Conservation (phyloP, 2,888 invertebrate species). For the Chromoteleia sp. region DNA sequence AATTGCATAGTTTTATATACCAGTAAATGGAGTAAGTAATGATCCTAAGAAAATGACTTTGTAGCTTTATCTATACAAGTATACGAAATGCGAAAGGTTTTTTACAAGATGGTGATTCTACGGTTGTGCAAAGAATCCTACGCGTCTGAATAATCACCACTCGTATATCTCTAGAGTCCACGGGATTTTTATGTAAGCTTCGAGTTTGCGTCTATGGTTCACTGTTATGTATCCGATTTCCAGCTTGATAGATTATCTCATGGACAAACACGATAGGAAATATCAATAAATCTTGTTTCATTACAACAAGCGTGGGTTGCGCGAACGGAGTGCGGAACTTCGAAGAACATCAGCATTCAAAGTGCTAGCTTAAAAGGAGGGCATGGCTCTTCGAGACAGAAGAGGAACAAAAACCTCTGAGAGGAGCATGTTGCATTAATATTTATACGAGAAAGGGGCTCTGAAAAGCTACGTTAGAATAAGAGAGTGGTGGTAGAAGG, state of each 20-base stretch:
- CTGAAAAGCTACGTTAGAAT: constrained; percentile 70
- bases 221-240: constrained; percentile 70
- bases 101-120: constrained; percentile 35
- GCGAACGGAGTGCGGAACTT: constrained; percentile 69
- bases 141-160: constrained; percentile 50
- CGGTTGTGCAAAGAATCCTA: constrained; percentile 54
- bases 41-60: not conserved
- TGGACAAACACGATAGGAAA: constrained; percentile 72
- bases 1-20: too few relatives aligned
- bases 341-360: constrained; percentile 84
- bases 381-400: constrained; percentile 72
- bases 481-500: constrained; percentile 68
- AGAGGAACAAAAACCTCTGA: constrained; percentile 83
- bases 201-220: constrained; percentile 36
- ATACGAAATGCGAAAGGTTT: constrained; percentile 32
- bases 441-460: constrained; percentile 83
- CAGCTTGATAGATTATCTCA: constrained; percentile 70
- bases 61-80: constrained; percentile 9
- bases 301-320: constrained; percentile 79
- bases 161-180: constrained; percentile 40
- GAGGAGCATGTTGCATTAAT: constrained; percentile 85
- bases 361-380: constrained; percentile 79
- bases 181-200: constrained; percentile 46
- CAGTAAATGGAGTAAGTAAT: too few relatives aligned
- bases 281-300: constrained; percentile 81